phyloP scores from a whole-genome alignment of 2,797 vertebrate species.

The Sebastolobus alascanus region DNA sequence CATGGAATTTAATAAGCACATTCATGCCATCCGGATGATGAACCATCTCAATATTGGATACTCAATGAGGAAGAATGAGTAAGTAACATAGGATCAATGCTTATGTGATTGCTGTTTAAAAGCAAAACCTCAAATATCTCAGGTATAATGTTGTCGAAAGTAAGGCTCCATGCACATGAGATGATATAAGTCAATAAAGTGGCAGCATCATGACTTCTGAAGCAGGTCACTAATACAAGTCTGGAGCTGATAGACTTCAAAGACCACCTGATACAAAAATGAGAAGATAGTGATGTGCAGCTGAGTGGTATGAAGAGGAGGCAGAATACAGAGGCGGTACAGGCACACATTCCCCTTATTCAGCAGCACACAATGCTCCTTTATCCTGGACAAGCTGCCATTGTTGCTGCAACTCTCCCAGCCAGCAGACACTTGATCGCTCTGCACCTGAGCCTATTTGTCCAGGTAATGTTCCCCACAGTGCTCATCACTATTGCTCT shows the following conservation, averaged over 20 bases:
- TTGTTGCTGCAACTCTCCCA: constrained; percentile 43
- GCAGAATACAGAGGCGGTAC: constrained; percentile 14
- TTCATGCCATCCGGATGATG: neutral
- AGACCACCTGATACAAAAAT: constrained; percentile 31
- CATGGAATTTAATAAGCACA: neutral
- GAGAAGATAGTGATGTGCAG: constrained; percentile 32
- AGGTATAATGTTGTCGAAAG: neutral
- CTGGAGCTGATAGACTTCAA: constrained; percentile 46
- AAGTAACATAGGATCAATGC: neutral
- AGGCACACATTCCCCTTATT: constrained; percentile 31
- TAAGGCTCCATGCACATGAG: neutral
- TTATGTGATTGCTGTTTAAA: neutral
- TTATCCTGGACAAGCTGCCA: constrained; percentile 53
- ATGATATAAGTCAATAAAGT: neutral
- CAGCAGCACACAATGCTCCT: constrained; percentile 54
- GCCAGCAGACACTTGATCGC: constrained; percentile 60
- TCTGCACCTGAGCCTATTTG: constrained; percentile 68
- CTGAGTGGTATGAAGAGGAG: constrained; percentile 7
- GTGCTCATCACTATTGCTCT: constrained; percentile 16
- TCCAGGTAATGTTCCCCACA: constrained; percentile 60
- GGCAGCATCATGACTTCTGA: neutral
- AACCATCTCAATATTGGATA: too few relatives aligned
- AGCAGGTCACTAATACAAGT: constrained; percentile 10
- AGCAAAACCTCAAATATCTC: neutral
- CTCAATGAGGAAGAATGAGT: neutral